These are phyloP conservation scores for Nyctibius bracteatus DNA, from an alignment of 2,113 vertebrate genomes.

Conservation along the genomic window DNA sequence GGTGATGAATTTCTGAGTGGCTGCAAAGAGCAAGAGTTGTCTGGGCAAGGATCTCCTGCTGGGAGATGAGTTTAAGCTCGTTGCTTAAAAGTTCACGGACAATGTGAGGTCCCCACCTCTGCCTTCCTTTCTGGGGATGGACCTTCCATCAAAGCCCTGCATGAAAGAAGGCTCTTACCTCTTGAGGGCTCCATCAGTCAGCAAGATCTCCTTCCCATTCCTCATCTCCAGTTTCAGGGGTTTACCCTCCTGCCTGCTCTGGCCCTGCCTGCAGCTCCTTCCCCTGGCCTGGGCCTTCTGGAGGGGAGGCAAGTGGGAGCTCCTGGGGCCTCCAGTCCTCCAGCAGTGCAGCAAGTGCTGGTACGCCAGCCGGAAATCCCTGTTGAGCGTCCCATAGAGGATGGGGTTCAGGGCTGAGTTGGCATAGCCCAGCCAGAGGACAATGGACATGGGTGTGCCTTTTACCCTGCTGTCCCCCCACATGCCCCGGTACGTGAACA, in stretches of 20 bases:
- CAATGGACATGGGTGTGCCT: constrained; percentile 63
- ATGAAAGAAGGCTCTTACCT: constrained; percentile 53
- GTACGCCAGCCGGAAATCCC: constrained; percentile 87
- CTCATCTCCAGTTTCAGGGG: constrained; percentile 59
- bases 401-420: constrained; percentile 95
- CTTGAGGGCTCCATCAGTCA: neutral
- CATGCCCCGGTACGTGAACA: constrained; percentile 82
- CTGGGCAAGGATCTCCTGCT: neutral
- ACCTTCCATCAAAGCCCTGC: accelerated
- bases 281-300: constrained; percentile 36
- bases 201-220: constrained; percentile 21
- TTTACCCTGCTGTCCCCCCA: constrained; percentile 47
- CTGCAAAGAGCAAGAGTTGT: neutral
- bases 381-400: constrained; percentile 88
- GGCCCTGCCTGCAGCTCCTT: constrained; percentile 12
- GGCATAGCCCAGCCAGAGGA: constrained; percentile 89
- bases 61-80: accelerated
- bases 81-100: neutral
- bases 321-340: neutral
- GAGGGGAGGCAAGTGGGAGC: neutral
- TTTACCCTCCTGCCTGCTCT: constrained; percentile 53
- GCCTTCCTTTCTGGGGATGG: neutral
- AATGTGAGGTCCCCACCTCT: neutral
- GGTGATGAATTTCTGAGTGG: neutral
- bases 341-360: constrained; percentile 81